Percentiles rank a stretch among this genome's conserved stretches.
phyloP scores from a whole-genome alignment of 2,797 vertebrate genomes.

The Pogonophryne albipinna region DNA sequence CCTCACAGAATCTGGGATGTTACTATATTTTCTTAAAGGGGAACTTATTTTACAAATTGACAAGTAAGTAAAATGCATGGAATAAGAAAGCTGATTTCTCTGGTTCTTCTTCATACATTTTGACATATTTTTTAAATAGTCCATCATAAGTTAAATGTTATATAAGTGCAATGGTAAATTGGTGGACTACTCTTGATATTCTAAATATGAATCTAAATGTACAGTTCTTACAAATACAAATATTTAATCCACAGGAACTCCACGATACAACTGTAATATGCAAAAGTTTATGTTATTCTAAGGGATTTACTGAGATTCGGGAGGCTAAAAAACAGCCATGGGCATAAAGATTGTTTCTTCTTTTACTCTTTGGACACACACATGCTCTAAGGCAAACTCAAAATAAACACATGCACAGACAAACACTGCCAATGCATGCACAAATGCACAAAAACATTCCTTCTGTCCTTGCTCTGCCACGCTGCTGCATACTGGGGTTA shows the following conservation, averaged over 20 bases:
- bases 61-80: no score
- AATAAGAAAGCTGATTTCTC: neutral
- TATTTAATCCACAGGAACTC: neutral
- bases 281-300: slow-evolving; percentile 24
- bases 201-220: neutral
- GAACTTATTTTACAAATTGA: neutral
- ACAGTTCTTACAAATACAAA: neutral
- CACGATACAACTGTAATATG: neutral
- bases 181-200: fast-evolving
- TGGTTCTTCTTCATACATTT: neutral
- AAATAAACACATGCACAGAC: slow-evolving; percentile 42
- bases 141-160: neutral
- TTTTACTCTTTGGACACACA: slow-evolving; percentile 17
- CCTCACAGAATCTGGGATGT: slow-evolving; percentile 12
- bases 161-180: neutral
- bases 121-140: no score
- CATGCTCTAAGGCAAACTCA: slow-evolving; percentile 34
- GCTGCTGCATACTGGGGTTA: slow-evolving; percentile 47
- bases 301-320: slow-evolving; percentile 18
- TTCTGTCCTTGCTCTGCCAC: slow-evolving; percentile 54
- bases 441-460: slow-evolving; percentile 32
- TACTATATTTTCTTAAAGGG: slow-evolving; percentile 18
- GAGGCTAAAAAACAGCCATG: slow-evolving; percentile 33
- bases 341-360: slow-evolving; percentile 6
- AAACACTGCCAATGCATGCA: slow-evolving; percentile 19